Conservation (phyloP, 1,140 invertebrate genomes). For the Mamestra configurata region DNA sequence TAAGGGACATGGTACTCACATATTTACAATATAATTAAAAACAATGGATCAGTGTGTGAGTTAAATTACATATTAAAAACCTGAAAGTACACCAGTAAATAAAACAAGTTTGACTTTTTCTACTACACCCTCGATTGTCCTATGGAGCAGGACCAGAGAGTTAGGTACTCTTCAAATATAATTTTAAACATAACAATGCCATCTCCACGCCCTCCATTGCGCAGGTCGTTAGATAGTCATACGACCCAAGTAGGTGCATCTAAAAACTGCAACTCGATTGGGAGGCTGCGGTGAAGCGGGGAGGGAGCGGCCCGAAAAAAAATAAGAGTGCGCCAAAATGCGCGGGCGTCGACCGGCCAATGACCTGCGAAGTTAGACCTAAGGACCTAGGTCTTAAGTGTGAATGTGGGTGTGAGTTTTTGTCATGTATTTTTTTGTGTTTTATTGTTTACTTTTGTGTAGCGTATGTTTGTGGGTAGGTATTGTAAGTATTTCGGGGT, state of each 20-base stretch:
- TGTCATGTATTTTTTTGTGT: slow-evolving; percentile 22
- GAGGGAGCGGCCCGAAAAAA: slow-evolving; percentile 56
- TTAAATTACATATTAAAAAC: too few species aligned
- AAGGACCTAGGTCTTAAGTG: slow-evolving; percentile 62
- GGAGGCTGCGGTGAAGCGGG: slow-evolving; percentile 63
- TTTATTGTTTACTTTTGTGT: slow-evolving; percentile 35
- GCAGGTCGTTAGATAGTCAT: slow-evolving; percentile 83
- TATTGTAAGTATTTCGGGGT: slow-evolving; percentile 21
- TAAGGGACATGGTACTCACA: too few species aligned
- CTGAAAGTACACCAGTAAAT: too few species aligned
- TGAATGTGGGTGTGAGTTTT: slow-evolving; percentile 48
- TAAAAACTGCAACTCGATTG: slow-evolving; percentile 86
- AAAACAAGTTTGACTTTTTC: too few species aligned
- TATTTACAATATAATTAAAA: too few species aligned
- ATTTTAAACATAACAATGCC: not conserved
- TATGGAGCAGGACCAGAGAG: too few species aligned
- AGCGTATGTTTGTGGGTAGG: not conserved
- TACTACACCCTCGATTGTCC: too few species aligned
- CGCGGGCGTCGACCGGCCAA: slow-evolving; percentile 82
- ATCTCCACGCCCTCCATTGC: slow-evolving; percentile 66
- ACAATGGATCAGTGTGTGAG: too few species aligned
- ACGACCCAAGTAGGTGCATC: slow-evolving; percentile 84
- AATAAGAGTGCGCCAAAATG: slow-evolving; percentile 70
- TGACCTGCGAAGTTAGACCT: slow-evolving; percentile 76
- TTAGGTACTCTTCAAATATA: too few species aligned